Conservation (phyloP, 2,797 vertebrate genomes). For the Crenuchus spilurus region DNA sequence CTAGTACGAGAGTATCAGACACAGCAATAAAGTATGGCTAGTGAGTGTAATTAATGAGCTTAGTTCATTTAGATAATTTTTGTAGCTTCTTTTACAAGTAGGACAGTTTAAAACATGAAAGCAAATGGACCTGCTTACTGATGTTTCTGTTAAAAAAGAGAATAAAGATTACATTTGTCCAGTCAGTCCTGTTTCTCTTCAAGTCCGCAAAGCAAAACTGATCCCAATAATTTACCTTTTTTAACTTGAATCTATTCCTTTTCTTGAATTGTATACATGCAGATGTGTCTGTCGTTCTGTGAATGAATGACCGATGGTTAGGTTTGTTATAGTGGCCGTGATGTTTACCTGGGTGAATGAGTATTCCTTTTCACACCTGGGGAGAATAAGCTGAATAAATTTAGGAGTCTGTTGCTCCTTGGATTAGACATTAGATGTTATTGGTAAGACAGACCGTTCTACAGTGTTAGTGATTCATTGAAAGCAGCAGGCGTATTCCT, state of each 20-base stretch:
- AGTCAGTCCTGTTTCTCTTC: too few species aligned
- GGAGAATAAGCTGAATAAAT: conserved; percentile 56
- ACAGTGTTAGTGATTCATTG: conserved; percentile 60
- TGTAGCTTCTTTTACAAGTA: too few species aligned
- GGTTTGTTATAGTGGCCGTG: conserved; percentile 29
- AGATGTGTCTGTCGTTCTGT: conserved; percentile 41
- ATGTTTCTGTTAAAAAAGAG: too few species aligned
- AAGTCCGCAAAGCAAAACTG: not conserved
- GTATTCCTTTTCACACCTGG: conserved; percentile 60
- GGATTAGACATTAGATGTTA: conserved; percentile 59
- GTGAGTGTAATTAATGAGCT: too few species aligned
- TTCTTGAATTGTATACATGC: too few species aligned
- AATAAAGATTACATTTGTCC: too few species aligned
- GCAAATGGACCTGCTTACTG: too few species aligned
- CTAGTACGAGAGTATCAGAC: too few species aligned
- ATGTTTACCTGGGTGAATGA: conserved; percentile 55
- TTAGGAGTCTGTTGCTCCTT: conserved; percentile 50
- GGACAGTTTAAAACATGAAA: too few species aligned
- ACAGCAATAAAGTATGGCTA: too few species aligned
- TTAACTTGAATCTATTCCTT: too few species aligned
- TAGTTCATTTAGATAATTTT: too few species aligned
- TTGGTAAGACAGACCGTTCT: conserved; percentile 46
- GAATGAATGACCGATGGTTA: conserved; percentile 54
- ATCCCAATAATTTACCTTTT: not conserved
- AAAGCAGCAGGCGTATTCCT: conserved; percentile 28